Base-by-base conservation (phyloP, 2,797 vertebrate genomes). In the Aotus griseimembra region DNA sequence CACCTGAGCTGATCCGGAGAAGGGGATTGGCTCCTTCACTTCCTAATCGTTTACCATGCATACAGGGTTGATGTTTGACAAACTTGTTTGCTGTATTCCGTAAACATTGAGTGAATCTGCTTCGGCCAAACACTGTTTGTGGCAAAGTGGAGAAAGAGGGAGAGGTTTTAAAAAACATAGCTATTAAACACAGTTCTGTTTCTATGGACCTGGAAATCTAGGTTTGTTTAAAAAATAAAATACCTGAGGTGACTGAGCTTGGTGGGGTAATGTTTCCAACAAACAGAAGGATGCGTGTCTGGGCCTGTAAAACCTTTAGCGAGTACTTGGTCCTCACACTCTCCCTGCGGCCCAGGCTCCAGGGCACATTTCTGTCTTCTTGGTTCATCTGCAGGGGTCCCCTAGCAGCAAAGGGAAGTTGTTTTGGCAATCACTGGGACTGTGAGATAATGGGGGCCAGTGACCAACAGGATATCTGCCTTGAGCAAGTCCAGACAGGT, bases 401-500 rank as follows among this genome's bases (percentile, higher is more conserved):
- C 15, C 46, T 50, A 87, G 79, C 86, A 83, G 41, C 55, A 36
- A 79, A 80, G 50, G 57, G 67, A 86, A 75, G 41, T 82, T 52
- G 36, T 58, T 92, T 67, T 26, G 94, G 55, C 67, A 55, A 87
- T 72, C 90, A 73, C n/a, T 46, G 36, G 58, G 41, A 86, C 44
- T 26, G 33, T 20, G 57, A 88, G 70, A 44, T 86, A 28, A 75
- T 41, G 33, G 67, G 17, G 58, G 41, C 64, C 58, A 33, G 0
- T 94, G 93, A 79, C 58, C 36, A 48, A 61, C 15, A 58, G 77
- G 52, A 57, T 81, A 48, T n/a, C 41, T 30, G 10, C 57, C 90
- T 75, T 90, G 26, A 81, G 26, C 46, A 72, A 87, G 50, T 88
- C 36, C 55, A 81, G 90, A 22, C 41, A 94, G 77, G 48, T 58